Evolutionary conservation across 2,113 vertebrate genomes (phyloP), one percentile per base, ranked within the genome.

Genomic region (Neofelis nebulosa): DNA sequence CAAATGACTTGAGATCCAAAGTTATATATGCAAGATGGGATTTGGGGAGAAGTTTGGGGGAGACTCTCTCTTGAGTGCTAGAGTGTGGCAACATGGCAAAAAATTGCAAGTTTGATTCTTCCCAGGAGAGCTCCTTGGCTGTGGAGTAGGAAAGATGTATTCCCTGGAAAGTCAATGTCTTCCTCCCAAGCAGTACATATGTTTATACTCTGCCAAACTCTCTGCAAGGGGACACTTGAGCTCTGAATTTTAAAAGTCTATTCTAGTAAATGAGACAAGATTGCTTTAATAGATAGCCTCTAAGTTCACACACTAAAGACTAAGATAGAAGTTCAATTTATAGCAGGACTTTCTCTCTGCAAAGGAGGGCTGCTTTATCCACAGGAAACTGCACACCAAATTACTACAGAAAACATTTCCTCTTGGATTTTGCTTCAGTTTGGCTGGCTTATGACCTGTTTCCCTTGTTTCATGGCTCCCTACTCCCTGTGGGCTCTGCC

Each of bases 201-300:
- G 21, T 48, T 92, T 87, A 84, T 16, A 23, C 73, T 65, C 21
- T 80, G 94, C 79, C 86, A 92, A 48, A 82, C 25, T 84, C 73
- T 92, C 65, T 84, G 27, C 73, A 78, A 88, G 61, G 79, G 41
- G 68, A 95, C 29, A 29, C 27, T 92, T 36, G 61, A 83, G 73
- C 52, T 88, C 78, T 82, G 82, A 84, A 91, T 89, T 96, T 93
- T 74, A 68, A 88, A 95, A 65, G 41, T 89, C 61, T 69, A 1
- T 66, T 92, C 38, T 45, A 55, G 33, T 73, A 48, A 95, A 83
- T 82, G 69, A 87, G 27, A 91, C 5, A 33, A 94, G 15, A 93
- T 13, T 21, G 25, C 8, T 92, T 65, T 57, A 41, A 92, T 29
- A 76, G 33, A 41, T 78, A 80, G 12, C 5, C 31, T 81, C 12